phyloP scores from a whole-genome alignment of 2,797 vertebrate genomes.

The Aeoliscus strigatus region DNA sequence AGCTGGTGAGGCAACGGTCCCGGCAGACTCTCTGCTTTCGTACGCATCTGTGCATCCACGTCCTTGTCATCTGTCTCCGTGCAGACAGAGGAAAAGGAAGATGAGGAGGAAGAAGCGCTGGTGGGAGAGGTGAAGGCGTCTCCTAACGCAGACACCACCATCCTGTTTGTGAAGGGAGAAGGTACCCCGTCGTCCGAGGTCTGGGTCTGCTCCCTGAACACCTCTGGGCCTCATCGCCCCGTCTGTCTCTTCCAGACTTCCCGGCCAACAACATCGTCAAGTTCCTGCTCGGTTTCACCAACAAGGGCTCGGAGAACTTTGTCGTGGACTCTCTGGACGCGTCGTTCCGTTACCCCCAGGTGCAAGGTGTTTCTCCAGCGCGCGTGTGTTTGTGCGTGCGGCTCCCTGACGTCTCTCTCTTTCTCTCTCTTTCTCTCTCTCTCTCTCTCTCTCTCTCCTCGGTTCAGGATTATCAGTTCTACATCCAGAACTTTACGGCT shows the following conservation, averaged over 20 bases:
- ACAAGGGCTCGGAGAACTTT: constrained; percentile 73
- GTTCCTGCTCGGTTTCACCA: constrained; percentile 78
- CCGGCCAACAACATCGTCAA: constrained; percentile 75
- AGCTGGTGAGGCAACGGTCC: constrained; percentile 79
- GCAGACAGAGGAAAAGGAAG: constrained; percentile 91
- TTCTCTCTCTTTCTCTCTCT: too few species aligned
- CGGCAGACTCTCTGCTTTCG: too few species aligned
- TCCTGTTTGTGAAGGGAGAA: constrained; percentile 96
- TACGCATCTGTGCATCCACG: too few species aligned
- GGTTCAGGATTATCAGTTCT: constrained; percentile 78
- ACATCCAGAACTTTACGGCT: constrained; percentile 80
- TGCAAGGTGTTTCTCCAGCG: too few species aligned
- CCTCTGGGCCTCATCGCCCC: too few species aligned
- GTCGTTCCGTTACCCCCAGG: constrained; percentile 79
- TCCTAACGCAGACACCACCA: constrained; percentile 93
- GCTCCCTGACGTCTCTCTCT: too few species aligned
- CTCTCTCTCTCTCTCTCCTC: too few species aligned
- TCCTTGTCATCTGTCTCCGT: background rate
- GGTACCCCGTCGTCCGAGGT: constrained; percentile 78
- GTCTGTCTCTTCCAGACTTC: too few species aligned
- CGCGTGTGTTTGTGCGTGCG: too few species aligned
- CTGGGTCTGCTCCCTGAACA: too few species aligned
- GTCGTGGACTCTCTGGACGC: constrained; percentile 72
- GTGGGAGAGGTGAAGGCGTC: constrained; percentile 94
- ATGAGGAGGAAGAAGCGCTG: constrained; percentile 82